Evolutionary conservation across 2,888 invertebrate genomes (phyloP), one percentile per base, ranked within the genome.

Genomic region (Dermolepida albohirtum): DNA sequence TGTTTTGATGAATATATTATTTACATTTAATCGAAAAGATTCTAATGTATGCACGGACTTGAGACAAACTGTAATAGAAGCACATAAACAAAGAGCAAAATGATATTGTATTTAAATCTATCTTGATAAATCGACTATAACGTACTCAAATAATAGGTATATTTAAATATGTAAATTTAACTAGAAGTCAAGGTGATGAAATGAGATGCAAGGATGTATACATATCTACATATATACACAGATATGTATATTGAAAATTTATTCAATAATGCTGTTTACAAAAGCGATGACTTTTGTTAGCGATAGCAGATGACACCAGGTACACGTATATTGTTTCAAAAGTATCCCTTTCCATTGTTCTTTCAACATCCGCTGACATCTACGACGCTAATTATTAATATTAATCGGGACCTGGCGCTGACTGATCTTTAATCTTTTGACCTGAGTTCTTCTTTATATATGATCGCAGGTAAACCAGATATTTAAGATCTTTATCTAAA

Each of bases 341-440:
- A 8, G 34, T 62, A 62, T 62, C 59, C 59, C 34, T 47, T 59
- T 62, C 59, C 59, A 62, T 62, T 62, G 59, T 62, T 62, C 59
- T 47, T 62, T 62, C 47, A 62, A 75, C 72, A 76, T 77, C 76
- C 77, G 74, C 69, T 75, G 74, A 74, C 74, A 75, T 75, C 76
- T 74, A 74, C 73, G 70, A 66, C 71, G 69, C 70, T 73, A 75
- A 78, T 78, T 78, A 78, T 75, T 77, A 78, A 77, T 78, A 76
- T 71, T 77, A 78, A 78, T 78, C 72, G 72, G 70, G 71, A 72
- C 66, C 72, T 72, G 70, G 70, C 64, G 66, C 70, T 74, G 73
- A 72, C 73, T 78, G 80, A 79, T 80, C 79, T 80, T 80, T 79
- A 80, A 79, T 79, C 80, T 79, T 77, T 80, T 80, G 80, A 80